Evolutionary conservation across 1,140 invertebrate species (phyloP).

Genomic region (Camponotus floridanus): DNA sequence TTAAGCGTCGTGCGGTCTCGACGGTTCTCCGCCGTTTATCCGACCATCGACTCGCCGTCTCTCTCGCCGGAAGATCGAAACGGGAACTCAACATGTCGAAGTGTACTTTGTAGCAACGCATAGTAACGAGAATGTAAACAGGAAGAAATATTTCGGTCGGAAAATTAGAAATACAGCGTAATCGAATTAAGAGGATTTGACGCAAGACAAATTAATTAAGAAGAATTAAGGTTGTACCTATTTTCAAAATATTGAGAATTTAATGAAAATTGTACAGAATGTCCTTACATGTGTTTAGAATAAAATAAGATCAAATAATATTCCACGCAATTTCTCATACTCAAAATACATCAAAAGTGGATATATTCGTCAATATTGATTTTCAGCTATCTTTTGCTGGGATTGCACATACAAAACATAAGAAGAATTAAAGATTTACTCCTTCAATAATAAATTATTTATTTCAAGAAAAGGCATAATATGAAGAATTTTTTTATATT

Average conservation of each 20-base stretch:
- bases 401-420: no score
- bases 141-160: background rate
- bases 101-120: background rate
- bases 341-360: no score
- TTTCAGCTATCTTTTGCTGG: no score
- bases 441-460: slow-evolving; percentile 16
- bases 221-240: no score
- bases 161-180: background rate
- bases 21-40: slow-evolving; percentile 58
- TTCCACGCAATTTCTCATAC: no score
- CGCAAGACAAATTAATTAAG: background rate
- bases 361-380: no score
- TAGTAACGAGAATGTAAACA: background rate
- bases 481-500: background rate
- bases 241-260: no score
- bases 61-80: background rate
- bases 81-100: background rate
- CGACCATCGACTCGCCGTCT: slow-evolving; percentile 35
- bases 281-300: no score
- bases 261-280: no score
- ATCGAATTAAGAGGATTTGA: background rate
- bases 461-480: background rate
- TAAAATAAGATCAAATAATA: no score
- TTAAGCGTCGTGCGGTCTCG: slow-evolving; percentile 62
- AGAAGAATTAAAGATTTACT: background rate